Percentiles rank a stretch among this genome's conserved stretches.
These are phyloP conservation scores for Plecotus auritus DNA, from an alignment of 2,113 vertebrate species.

Conservation along the genomic window DNA sequence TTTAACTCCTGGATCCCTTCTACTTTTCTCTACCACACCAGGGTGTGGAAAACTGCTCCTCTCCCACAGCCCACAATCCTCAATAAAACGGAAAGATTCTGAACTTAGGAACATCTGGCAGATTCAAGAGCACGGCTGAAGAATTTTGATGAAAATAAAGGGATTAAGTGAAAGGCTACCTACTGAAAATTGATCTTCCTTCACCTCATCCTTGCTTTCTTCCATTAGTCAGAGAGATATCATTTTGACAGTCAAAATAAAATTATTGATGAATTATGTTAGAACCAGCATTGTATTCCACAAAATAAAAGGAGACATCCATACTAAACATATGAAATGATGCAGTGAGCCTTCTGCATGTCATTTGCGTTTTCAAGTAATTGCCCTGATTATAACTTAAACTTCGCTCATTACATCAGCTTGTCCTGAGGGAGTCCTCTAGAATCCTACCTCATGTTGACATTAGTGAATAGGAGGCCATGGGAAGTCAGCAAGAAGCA, in stretches of 20 bases:
- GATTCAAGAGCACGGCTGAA: neutral
- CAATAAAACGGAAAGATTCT: neutral
- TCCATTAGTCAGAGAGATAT: neutral
- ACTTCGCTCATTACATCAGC: neutral
- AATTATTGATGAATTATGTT: neutral
- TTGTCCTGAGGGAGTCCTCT: neutral
- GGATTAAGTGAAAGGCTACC: neutral
- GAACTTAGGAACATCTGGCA: neutral
- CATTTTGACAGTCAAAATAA: neutral
- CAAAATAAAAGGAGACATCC: neutral
- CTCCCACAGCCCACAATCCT: neutral
- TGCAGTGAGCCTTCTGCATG: neutral
- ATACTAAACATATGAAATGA: neutral
- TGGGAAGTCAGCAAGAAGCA: neutral
- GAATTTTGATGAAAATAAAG: neutral
- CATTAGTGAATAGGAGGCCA: neutral
- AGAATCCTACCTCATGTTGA: neutral
- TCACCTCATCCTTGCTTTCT: neutral
- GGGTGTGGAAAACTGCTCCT: neutral
- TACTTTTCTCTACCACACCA: neutral
- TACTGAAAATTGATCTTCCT: neutral
- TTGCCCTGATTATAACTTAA: conserved; percentile 16
- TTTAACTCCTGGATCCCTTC: neutral
- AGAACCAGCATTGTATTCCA: neutral
- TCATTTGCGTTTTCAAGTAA: conserved; percentile 18